Evolutionary conservation across 2,113 vertebrate genomes (phyloP), one percentile per base, ranked within the genome.

Genomic region (Chloropsis hardwickii): DNA sequence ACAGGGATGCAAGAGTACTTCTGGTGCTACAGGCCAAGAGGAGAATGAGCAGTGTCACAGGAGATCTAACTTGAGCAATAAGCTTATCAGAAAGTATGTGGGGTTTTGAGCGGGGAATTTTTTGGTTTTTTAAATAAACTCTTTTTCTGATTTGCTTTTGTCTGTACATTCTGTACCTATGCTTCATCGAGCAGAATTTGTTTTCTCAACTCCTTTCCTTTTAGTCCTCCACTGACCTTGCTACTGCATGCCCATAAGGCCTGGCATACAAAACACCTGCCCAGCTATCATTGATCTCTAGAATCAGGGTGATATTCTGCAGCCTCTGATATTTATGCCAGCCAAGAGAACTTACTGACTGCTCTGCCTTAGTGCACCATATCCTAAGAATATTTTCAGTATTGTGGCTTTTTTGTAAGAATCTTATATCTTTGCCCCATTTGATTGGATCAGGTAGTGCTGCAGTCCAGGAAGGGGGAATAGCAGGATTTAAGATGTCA

Each of bases 81-180:
- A 95, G 29, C n/a, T 53, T 82, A 33, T 33, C 12, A 37, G 66
- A 69, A 93, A 82, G 53, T 72, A 21, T 45, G 53, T 76, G 79
- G 40, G 62, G 40, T 42, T 79, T 72, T 61, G 77, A 33, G 12
- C 19, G n/a, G 47, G 28, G 22, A 2, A 9, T 28, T 37, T 86
- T 70, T 37, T 74, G 28, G 14, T 3, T 88, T 91, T 94, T 84
- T 73, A 65, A 97, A 96, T 95, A 95, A 97, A 95, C 7, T 50
- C 13, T 13, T 80, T 95, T 90, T 92, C 61, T 77, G 40, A 90
- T 90, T 90, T 0, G 2, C 35, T 69, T 82, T 81, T 93, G 62
- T 87, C 78, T 82, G 35, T 51, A 69, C 14, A 7, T 79, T 78
- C 25, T 73, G 48, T 57, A 54, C 22, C 21, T 50, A 0, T 66